Base-by-base conservation (phyloP, 1,140 invertebrate genomes). In the Zaprionus ornatus region DNA sequence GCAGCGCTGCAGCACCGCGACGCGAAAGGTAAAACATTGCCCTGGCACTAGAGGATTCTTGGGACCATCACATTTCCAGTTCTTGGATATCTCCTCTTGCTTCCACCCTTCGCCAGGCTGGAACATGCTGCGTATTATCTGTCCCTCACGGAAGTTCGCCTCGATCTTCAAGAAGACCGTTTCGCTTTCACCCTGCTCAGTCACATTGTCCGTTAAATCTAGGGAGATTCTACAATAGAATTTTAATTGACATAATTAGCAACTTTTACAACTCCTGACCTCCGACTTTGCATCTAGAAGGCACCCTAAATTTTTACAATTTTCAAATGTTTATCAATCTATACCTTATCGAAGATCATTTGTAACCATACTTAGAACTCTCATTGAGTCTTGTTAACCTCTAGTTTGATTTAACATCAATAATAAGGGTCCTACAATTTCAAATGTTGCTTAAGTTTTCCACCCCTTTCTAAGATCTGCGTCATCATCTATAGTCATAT, bases 71-170 rank as follows among this genome's bases (percentile, higher is more conserved):
- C 83, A 75, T 76, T 91, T 91, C 91, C 91, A 92, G 62, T 92
- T 92, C 65, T 92, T 92, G 3, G 91, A 92, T 6, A 92, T 92
- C 52, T 92, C 91, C 61, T 92, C 91, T 72, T 92, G 91, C 64
- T 92, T 82, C 91, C 91, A 92, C 27, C 91, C 91, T 67, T 91
- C 88, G 1, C 91, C 91, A 2, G 91, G 91, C 74, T 87, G 90
- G 62, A 92, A 92, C 91, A 92, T 92, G 76, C 90, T 92, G 9
- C 91, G 78, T 55, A 92, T 92, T 64, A 92, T 92, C 77, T 92
- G 91, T 52, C 91, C 91, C 72, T 92, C 91, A 0, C 91, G 81
- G 45, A 92, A 92, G 61, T 92, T 92, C 7, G 91, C 91, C 56
- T 92, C 91, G 27, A 92, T 92, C 70, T 92, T 91, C 1, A 92